Base-by-base conservation (phyloP, 2,888 invertebrate genomes). In the Xestoiulus laeticollis region DNA sequence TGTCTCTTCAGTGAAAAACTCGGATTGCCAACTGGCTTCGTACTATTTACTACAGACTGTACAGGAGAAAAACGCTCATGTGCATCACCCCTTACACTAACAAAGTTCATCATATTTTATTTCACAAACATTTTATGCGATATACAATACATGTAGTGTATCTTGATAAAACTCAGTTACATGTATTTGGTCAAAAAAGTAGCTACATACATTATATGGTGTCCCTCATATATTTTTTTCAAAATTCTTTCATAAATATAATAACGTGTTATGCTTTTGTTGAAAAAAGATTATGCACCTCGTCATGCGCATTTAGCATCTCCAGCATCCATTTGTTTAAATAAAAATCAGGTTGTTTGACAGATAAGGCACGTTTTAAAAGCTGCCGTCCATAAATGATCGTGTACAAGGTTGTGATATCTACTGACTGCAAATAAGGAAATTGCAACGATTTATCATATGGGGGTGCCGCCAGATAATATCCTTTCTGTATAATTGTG, bases 261-360 rank as follows among this genome's bases (percentile, higher is more conserved):
- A 78, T 30, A 78, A 78, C 30, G 30, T 22, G 78, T 30, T 78
- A 78, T 30, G 78, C 30, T 12, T 22, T 78, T 30, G 6, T 30
- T 2, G 12, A 4, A 30, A 26, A 10, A 26, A 26, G 30, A 78
- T 30, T 78, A 78, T 78, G 78, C 78, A 78, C 78, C 26, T 78
- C 78, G 78, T 22, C 78, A 14, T 30, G 78, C 78, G 30, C 78
- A 30, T 12, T 78, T 1, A 30, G 2, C 14, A 14, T 78, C 78
- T 78, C 1, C 10, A 12, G 22, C 22, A 12, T 14, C 78, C 22
- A 78, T 78, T 78, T 78, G 78, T 78, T 78, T 78, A 78, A 26
- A 78, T 78, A 78, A 78, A 78, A 78, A 78, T 78, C 78, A 30
- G 78, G 78, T 78, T 78, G 78, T 78, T 78, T 78, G 78, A 78